Evolutionary conservation across 2,797 vertebrate species (phyloP), one percentile per base, ranked within the genome.

Genomic region (Danio kyathit): DNA sequence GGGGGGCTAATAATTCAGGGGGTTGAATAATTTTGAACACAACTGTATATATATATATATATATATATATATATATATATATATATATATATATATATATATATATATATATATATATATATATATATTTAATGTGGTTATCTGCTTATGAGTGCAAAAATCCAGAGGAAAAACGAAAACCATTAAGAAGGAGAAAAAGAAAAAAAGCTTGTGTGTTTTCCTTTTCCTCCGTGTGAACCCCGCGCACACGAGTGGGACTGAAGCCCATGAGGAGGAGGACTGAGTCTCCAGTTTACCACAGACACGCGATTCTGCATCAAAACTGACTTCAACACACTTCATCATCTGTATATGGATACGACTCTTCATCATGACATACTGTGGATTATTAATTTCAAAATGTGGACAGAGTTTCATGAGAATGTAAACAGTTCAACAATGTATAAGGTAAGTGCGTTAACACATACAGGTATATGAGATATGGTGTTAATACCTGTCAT

Each of bases 361-460:
- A 41, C 19, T 52, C 21, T 51, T 17, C 40, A 38, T 40, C 51
- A 73, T 51, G 12, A 46, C 9, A 41, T 8, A 7, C 46, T 69
- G 29, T 29, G 73, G 77, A 83, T 77, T 64, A 74, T 38, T 43
- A 1, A 7, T 57, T 70, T 56, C 13, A 67, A 21, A 6, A 61
- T 43, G 52, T 16, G 71, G 61, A 44, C 5, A 17, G 11, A 13
- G 11, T 29, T 63, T 59, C 14, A 21, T 54, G 38, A 11, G 10
- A 48, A 12, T 64, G 29, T 52, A 43, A 44, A 56, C 17, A 40
- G 54, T 44, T n/a, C 19, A 52, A 6, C 48, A 8, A 17, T 52
- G 67, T 43, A 40, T 10, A 21, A n/a, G 81, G 84, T 85, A 70
- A 69, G 77, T 38, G 56, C 48, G 14, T 14, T 16, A 29, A 21